Conservation (phyloP, 1,140 invertebrate genomes). For the Drosophila kepulauana region DNA sequence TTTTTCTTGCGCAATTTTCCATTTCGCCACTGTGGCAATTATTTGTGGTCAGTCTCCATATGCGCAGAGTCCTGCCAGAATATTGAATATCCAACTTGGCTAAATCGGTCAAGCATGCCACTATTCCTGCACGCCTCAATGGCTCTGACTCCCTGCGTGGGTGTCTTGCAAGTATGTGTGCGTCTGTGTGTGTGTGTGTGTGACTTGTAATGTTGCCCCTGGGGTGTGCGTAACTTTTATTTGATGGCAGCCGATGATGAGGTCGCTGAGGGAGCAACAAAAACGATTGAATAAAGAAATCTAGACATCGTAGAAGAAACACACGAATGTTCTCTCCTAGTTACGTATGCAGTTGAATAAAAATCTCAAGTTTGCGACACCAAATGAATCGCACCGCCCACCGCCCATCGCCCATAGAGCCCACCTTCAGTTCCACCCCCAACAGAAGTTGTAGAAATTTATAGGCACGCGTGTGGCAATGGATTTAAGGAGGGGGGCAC, state of each 20-base stretch:
- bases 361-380: conserved; percentile 64
- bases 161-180: background rate
- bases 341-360: conserved; percentile 41
- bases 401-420: background rate
- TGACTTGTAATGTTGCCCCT: conserved; percentile 68
- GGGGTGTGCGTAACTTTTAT: conserved; percentile 84
- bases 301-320: conserved; percentile 18
- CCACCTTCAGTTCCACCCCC: background rate
- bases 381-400: conserved; percentile 35
- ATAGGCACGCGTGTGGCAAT: conserved; percentile 71
- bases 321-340: conserved; percentile 30
- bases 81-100: conserved; percentile 60
- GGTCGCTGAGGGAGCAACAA: conserved; percentile 73
- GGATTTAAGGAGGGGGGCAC: conserved; percentile 22
- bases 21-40: conserved; percentile 68
- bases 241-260: conserved; percentile 82
- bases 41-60: conserved; percentile 75
- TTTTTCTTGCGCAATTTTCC: conserved; percentile 61
- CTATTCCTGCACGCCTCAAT: conserved; percentile 33
- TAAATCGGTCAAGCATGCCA: conserved; percentile 68
- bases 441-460: conserved; percentile 63
- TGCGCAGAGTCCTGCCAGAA: conserved; percentile 37
- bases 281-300: conserved; percentile 83
- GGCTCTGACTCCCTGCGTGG: conserved; percentile 10
- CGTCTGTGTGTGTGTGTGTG: conserved; percentile 7